These are phyloP conservation scores for Capreolus pygargus DNA, from an alignment of 2,113 vertebrate genomes.

Conservation along the genomic window DNA sequence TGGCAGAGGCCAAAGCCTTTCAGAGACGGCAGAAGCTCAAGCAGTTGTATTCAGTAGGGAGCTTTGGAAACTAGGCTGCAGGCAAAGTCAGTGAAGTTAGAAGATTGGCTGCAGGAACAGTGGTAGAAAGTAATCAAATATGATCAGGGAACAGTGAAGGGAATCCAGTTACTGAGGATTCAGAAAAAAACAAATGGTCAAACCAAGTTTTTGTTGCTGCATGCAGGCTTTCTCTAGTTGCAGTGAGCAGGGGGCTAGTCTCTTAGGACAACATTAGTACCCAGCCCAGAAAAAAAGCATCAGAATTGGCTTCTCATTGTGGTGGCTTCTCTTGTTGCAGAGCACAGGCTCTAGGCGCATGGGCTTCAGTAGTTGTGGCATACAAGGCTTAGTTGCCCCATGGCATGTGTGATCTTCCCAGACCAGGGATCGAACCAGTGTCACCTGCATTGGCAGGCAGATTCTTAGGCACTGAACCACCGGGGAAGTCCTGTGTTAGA, in stretches of 20 bases:
- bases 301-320: neutral
- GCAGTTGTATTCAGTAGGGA: neutral
- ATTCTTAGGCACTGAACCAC: neutral
- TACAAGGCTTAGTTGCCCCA: neutral
- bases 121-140: neutral
- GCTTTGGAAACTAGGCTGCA: neutral
- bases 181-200: neutral
- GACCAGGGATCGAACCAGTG: neutral
- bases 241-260: neutral
- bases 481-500: neutral
- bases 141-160: neutral
- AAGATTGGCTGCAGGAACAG: neutral
- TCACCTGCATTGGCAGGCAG: neutral
- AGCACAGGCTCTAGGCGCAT: neutral
- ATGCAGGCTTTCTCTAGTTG: neutral
- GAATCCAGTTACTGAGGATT: neutral
- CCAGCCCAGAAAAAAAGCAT: neutral
- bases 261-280: neutral
- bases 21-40: neutral
- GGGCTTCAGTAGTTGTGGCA: neutral
- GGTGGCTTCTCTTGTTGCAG: neutral
- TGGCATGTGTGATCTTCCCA: neutral
- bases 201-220: neutral
- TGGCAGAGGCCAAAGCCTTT: neutral
- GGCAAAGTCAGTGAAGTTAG: neutral